Evolutionary conservation across 1,140 invertebrate genomes (phyloP), one percentile per base, ranked within the genome.

Genomic region (Caenorhabditis inopinata): DNA sequence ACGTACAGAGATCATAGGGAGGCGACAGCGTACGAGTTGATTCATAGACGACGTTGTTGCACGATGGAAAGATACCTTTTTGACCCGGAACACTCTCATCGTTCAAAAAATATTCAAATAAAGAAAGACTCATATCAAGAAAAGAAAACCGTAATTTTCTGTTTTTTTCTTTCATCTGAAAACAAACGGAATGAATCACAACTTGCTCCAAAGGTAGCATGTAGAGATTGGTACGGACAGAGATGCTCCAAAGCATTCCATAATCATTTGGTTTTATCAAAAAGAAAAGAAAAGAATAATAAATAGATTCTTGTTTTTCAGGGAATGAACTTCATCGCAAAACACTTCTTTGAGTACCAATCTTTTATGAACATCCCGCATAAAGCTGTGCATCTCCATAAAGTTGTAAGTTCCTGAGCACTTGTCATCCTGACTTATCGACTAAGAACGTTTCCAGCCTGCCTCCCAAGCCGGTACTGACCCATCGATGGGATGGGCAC

Each of bases 271-370:
- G 16, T 62, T 32, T 5, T 16, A 5, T 32, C 38, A 2, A n/a
- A n/a, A n/a, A n/a, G n/a, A n/a, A n/a, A n/a, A n/a, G n/a, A n/a
- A n/a, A n/a, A n/a, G n/a, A n/a, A n/a, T n/a, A n/a, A n/a, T n/a
- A n/a, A n/a, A n/a, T n/a, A n/a, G n/a, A n/a, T n/a, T n/a, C 35
- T 47, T 25, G 12, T 11, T 76, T 53, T 83, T 83, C 49, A 83
- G 83, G 83, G 83, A 45, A 87, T 87, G 87, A 88, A 87, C 68
- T 85, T 84, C 79, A 75, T 88, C 25, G 86, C 86, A 29, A 87
- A 87, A 51, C 87, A 88, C 53, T 87, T 87, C 49, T 87, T 87
- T 49, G 86, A 87, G 23, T 87, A 87, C 73, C 87, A 87, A 81
- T 87, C 85, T 4, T 88, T 88, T 76, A 83, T 87, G n/a, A 87